phyloP scores from a whole-genome alignment of 2,797 vertebrate species.

The Todus mexicanus region DNA sequence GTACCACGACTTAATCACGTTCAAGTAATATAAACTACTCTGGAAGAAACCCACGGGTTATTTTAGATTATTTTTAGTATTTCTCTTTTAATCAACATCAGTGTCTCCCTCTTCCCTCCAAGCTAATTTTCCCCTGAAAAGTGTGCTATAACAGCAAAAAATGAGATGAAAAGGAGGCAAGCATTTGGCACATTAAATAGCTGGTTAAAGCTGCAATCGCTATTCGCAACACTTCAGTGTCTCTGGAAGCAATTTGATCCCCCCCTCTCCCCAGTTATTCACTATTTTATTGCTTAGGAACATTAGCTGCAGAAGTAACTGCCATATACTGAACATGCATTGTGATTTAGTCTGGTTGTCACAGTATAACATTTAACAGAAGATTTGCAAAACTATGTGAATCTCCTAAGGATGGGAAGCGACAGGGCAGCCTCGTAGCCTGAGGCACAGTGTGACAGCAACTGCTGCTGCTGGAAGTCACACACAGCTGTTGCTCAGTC shows the following conservation, averaged over 20 bases:
- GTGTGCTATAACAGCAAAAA: not conserved
- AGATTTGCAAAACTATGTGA: not conserved
- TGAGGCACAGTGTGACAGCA: not conserved
- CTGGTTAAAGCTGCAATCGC: not conserved
- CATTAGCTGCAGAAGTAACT: not conserved
- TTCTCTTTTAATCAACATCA: not conserved
- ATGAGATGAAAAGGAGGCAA: accelerated
- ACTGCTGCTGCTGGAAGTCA: not conserved
- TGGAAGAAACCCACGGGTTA: not conserved
- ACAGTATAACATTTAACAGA: not conserved
- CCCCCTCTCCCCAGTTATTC: not conserved
- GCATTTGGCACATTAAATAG: not conserved
- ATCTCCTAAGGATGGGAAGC: not conserved
- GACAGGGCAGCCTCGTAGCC: accelerated
- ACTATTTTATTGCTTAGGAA: not conserved
- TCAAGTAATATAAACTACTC: not conserved
- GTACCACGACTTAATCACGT: not conserved
- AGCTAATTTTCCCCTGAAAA: not conserved
- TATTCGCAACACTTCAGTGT: not conserved
- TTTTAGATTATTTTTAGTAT: not conserved
- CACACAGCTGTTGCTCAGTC: not conserved
- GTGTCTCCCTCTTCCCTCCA: not conserved
- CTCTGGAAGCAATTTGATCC: not conserved
- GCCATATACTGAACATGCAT: accelerated
- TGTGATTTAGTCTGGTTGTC: not conserved